Evolutionary conservation across 2,113 vertebrate genomes (phyloP).

Genomic region (Cavia aperea): DNA sequence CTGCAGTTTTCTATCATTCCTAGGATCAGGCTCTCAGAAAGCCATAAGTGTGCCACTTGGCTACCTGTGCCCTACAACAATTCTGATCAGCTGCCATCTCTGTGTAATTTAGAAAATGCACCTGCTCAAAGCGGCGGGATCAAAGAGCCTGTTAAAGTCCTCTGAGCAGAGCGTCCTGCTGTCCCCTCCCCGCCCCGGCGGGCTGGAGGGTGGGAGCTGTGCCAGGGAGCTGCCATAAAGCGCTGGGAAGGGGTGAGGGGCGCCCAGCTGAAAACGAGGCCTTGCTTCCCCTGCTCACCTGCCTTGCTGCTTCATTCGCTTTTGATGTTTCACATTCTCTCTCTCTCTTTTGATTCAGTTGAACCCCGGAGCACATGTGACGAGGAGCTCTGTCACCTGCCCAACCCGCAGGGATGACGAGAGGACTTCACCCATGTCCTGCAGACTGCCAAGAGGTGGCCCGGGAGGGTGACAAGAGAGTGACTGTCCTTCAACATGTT

Average conservation of each 20-base stretch:
- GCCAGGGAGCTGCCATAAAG: conserved; percentile 44
- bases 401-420: neutral
- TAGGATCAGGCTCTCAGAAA: neutral
- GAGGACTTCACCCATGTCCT: neutral
- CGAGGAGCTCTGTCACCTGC: neutral
- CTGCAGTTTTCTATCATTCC: neutral
- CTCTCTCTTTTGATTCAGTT: neutral
- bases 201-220: neutral
- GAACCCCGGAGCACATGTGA: neutral
- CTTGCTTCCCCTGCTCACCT: neutral
- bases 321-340: conserved; percentile 13
- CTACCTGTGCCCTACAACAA: neutral
- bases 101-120: conserved; percentile 51
- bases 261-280: neutral
- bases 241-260: neutral
- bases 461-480: neutral
- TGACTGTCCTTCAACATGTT: neutral
- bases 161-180: conserved; percentile 43
- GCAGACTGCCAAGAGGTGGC: neutral
- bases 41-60: neutral
- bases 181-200: conserved; percentile 22
- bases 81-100: neutral
- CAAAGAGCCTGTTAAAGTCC: conserved; percentile 34
- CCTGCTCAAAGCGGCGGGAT: conserved; percentile 47
- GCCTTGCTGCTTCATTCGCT: neutral